Evolutionary conservation across 64 coral and sea anemone genomes (phyloP), one percentile per base, ranked within the genome.

Genomic region (Pocillopora verrucosa): DNA sequence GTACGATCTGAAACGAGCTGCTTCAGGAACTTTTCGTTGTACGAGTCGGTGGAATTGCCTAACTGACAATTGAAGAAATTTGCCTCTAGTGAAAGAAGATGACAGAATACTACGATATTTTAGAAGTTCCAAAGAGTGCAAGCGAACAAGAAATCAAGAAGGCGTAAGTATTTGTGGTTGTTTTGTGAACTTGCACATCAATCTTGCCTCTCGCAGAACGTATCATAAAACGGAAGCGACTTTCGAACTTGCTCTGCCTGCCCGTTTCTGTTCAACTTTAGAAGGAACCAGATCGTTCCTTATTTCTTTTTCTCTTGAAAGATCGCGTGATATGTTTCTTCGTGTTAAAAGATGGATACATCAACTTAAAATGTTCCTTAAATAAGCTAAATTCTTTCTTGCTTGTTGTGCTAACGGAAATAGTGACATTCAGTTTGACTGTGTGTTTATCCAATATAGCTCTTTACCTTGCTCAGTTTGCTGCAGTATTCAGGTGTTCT

Each of bases 61-160:
- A 3, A 51, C 41, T 51, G 41, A 51, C 7, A 65, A 16, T 65
- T 65, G 15, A 15, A 14, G 1, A 65, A 69, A 24, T n/a, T 0
- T 62, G 4, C 6, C 60, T 61, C 34, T 51, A 24, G 9, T 2
- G 16, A 57, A 36, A 13, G 61, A 76, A 36, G 87, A 96, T 96
- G 94, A 77, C 90, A 13, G 95, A 98, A 89, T 98, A 91, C 87
- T 98, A 98, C 89, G 89, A 94, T 20, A 89, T 98, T 67, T 68
- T 98, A 61, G 95, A 91, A 22, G 58, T 98, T 22, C 79, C 92
- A 80, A 83, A 65, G 56, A 86, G 10, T 61, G 89, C 95, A 86
- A 92, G 74, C 25, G 95, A 98, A 25, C 92, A 94, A 84, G 95
- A 98, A 59, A 98, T 98, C 56, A 98, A 94, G 61, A 98, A 98